These are phyloP conservation scores for Molanna angustata DNA, from an alignment of 2,888 invertebrate species.

Conservation along the genomic window DNA sequence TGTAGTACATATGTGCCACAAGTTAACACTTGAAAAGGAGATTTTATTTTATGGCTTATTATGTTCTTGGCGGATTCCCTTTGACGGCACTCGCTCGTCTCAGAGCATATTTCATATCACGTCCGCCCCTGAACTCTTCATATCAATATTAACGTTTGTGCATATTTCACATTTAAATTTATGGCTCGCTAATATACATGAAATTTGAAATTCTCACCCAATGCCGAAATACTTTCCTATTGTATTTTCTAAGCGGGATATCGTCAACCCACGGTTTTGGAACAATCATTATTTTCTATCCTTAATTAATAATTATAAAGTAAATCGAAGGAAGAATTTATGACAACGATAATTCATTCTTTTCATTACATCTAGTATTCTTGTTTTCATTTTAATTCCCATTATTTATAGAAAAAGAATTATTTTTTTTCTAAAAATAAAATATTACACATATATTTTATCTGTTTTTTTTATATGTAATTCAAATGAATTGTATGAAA, in stretches of 20 bases:
- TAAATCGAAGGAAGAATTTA: no score
- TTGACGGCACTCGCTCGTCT: conserved; percentile 15
- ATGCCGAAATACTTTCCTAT: neutral
- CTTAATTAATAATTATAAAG: no score
- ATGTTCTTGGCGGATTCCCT: conserved; percentile 9
- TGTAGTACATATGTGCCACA: no score
- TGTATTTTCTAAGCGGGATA: no score
- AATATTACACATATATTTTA: no score
- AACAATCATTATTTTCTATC: neutral
- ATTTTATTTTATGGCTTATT: conserved; percentile 14
- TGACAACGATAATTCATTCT: neutral
- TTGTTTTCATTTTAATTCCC: no score
- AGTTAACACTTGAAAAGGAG: neutral
- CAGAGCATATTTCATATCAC: conserved; percentile 5
- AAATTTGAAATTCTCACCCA: conserved; percentile 24
- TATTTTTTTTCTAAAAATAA: no score
- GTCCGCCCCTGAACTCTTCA: conserved; percentile 22
- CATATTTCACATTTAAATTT: conserved; percentile 32
- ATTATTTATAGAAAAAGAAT: neutral
- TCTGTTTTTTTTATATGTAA: no score
- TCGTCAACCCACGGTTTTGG: neutral
- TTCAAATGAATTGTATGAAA: no score
- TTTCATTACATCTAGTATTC: no score
- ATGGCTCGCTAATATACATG: conserved; percentile 32
- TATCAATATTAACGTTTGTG: conserved; percentile 23